These are phyloP conservation scores for Opisthograptis luteolata DNA, from an alignment of 2,888 invertebrate species.

Conservation along the genomic window DNA sequence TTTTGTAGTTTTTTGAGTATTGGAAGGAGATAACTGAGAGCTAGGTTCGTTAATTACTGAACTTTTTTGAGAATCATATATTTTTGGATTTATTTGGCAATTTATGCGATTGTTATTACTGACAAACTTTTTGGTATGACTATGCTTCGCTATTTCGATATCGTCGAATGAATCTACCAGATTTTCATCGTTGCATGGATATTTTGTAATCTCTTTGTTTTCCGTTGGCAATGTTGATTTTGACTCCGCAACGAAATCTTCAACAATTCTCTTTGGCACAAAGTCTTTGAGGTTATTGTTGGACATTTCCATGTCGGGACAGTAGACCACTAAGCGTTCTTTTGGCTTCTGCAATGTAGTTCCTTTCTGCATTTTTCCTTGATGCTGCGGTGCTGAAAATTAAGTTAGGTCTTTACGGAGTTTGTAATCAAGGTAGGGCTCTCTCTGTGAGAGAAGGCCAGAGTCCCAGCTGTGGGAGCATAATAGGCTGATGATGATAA, in stretches of 20 bases:
- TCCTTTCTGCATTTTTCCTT: background rate
- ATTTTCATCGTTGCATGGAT: background rate
- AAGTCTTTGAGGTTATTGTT: constrained; percentile 3
- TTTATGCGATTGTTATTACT: background rate
- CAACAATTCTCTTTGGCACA: background rate
- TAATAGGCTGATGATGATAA: too few species aligned
- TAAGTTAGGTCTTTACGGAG: background rate
- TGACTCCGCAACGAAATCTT: background rate
- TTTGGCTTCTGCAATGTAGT: background rate
- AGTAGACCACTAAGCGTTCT: constrained; percentile 4
- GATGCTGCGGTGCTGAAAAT: background rate
- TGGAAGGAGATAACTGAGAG: background rate
- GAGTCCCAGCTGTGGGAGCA: too few species aligned
- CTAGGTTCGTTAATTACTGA: background rate
- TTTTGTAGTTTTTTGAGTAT: background rate
- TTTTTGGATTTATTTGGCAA: background rate
- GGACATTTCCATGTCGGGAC: constrained; percentile 15
- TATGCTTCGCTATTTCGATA: background rate
- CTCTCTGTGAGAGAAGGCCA: too few species aligned
- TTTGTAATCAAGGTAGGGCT: too few species aligned
- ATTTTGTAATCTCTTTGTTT: background rate
- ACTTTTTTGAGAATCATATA: background rate
- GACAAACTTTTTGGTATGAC: background rate
- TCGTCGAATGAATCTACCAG: background rate
- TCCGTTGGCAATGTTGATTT: background rate